Evolutionary conservation across 2,797 vertebrate genomes (phyloP), one percentile per base, ranked within the genome.

Genomic region (Lepus townsendii): DNA sequence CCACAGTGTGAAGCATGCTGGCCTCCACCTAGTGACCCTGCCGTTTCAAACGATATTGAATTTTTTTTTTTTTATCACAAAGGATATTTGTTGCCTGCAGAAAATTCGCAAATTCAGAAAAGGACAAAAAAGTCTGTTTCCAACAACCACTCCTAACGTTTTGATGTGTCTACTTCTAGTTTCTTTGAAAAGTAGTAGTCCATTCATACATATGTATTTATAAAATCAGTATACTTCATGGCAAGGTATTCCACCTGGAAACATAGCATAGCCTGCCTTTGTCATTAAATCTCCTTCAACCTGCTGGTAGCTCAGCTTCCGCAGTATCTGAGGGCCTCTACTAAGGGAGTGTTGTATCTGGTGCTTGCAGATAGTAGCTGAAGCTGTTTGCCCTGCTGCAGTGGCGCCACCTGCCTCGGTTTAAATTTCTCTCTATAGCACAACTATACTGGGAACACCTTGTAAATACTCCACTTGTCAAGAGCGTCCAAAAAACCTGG

Each of bases 401-500:
- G 7, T 76, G 5, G 73, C 91, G 71, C 76, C 10, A 52, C 96
- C 92, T 92, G 38, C 11, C 77, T 78, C 63, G 89, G 7, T 92
- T 88, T 80, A 54, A 16, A 24, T 77, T 77, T 88, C 14, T 80
- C 35, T 93, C 88, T 77, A 42, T 42, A 4, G 88, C 73, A 20
- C 42, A 85, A 93, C 78, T 86, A 16, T 16, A 47, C 60, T 77
- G 76, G 71, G n/a, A 68, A 52, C 11, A 35, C 83, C 77, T 93
- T 93, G 30, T 83, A 84, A 89, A 88, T 90, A 94, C 80, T 68
- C 75, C 88, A 57, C 7, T 79, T 76, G 72, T 76, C 71, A 47
- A 12, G 57, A 63, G 76, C 2, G 73, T 82, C 27, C 63, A 76
- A 50, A 27, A 84, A 63, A 87, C 84, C 8, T 24, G 90, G 83